phyloP scores from a whole-genome alignment of 2,888 invertebrate species.

The Pilophorus perplexus region DNA sequence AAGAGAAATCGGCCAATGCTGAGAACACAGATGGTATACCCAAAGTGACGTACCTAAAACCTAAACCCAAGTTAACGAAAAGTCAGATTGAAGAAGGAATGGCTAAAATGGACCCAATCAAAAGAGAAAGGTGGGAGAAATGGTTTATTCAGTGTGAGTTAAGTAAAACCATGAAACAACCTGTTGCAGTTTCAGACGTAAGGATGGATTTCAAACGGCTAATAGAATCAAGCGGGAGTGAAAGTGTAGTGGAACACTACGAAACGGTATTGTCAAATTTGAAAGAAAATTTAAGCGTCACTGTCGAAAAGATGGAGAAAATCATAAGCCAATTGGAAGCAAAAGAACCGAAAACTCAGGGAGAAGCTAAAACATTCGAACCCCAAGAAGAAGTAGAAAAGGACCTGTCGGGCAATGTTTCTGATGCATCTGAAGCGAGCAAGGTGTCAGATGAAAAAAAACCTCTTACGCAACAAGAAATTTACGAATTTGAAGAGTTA shows the following conservation, averaged over 20 bases:
- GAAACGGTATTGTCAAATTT: neutral
- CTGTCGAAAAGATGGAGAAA: neutral
- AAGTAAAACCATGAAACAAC: constrained; percentile 3
- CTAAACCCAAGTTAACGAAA: neutral
- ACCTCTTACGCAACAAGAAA: neutral
- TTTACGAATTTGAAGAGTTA: neutral
- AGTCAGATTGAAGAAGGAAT: constrained; percentile 17
- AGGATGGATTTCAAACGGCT: neutral
- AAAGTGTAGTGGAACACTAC: neutral
- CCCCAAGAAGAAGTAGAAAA: neutral
- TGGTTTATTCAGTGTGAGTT: neutral
- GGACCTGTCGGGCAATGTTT: neutral
- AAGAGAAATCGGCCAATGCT: neutral
- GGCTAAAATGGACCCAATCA: constrained; percentile 4
- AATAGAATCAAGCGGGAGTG: neutral
- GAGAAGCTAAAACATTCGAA: neutral
- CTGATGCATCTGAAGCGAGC: constrained; percentile 3
- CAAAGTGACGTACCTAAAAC: constrained; percentile 4
- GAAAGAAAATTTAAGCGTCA: constrained; percentile 5
- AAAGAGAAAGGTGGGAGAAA: constrained; percentile 16
- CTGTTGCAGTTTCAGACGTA: neutral
- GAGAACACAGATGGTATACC: neutral
- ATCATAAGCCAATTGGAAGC: constrained; percentile 5
- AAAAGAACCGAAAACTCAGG: neutral
- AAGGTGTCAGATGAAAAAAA: neutral